phyloP scores from a whole-genome alignment of 2,888 invertebrate species.

The Matsumyia berberina region DNA sequence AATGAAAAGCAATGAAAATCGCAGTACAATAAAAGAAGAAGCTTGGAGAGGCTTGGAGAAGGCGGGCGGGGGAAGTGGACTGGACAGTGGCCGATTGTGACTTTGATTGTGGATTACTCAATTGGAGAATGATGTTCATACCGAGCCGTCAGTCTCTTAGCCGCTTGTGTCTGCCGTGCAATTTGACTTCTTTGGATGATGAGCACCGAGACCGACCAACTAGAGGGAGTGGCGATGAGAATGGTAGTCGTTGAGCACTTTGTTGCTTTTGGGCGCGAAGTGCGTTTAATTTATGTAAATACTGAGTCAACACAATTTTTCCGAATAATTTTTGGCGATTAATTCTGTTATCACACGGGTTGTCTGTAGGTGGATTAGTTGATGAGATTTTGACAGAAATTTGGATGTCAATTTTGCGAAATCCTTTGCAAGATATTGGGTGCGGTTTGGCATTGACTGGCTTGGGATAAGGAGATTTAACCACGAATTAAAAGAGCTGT shows the following conservation, averaged over 20 bases:
- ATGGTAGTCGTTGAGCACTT: constrained; percentile 17
- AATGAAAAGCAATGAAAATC: constrained; percentile 25
- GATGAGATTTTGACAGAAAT: background rate
- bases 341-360: constrained; percentile 5
- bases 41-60: too few relatives aligned
- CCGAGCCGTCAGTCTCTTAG: constrained; percentile 2
- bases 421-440: too few relatives aligned
- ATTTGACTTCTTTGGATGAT: background rate
- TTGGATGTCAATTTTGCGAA: too few relatives aligned
- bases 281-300: constrained; percentile 56
- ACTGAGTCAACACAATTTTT: constrained; percentile 18
- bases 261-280: constrained; percentile 54
- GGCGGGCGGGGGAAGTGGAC: background rate
- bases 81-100: too few relatives aligned
- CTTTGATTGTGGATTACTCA: constrained; percentile 52
- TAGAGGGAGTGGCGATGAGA: background rate
- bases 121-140: constrained; percentile 36
- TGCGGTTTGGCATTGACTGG: too few relatives aligned
- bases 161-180: constrained; percentile 15
- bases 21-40: background rate
- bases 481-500: too few relatives aligned
- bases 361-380: background rate
- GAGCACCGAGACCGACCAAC: background rate
- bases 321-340: constrained; percentile 30
- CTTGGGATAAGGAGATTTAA: too few relatives aligned